These are phyloP conservation scores for Abrostola tripartita DNA, from an alignment of 2,888 invertebrate genomes.

Conservation along the genomic window DNA sequence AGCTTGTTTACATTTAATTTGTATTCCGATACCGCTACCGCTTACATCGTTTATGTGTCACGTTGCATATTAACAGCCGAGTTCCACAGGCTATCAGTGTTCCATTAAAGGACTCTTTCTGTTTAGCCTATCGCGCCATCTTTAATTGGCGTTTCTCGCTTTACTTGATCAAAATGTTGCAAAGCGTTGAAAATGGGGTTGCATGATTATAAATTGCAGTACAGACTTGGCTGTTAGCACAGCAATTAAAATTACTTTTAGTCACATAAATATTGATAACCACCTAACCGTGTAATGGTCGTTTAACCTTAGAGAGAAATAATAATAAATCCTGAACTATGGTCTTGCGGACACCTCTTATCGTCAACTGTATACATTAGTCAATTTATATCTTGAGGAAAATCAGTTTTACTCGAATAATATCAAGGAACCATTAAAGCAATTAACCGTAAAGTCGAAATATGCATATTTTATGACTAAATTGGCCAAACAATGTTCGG, in stretches of 20 bases:
- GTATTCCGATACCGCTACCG: conserved; percentile 52
- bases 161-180: conserved; percentile 8
- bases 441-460: neutral
- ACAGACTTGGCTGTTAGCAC: conserved; percentile 2
- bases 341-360: conserved; percentile 9
- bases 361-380: conserved; percentile 19
- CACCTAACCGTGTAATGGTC: conserved; percentile 3
- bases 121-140: conserved; percentile 25
- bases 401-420: conserved; percentile 24
- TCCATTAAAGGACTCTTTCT: conserved; percentile 28
- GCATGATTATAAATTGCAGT: neutral
- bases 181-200: conserved; percentile 12
- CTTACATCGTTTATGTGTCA: conserved; percentile 51
- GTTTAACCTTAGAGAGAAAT: conserved; percentile 27
- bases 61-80: conserved; percentile 44
- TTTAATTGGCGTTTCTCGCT: conserved; percentile 19
- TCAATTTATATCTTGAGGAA: conserved; percentile 24
- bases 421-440: neutral
- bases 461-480: conserved; percentile 13
- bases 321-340: conserved; percentile 9
- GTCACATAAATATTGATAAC: conserved; percentile 12
- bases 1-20: conserved; percentile 60
- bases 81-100: conserved; percentile 26
- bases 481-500: neutral
- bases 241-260: conserved; percentile 10